Base-by-base conservation (phyloP, 1,140 invertebrate species). In the Danaus melanippus region DNA sequence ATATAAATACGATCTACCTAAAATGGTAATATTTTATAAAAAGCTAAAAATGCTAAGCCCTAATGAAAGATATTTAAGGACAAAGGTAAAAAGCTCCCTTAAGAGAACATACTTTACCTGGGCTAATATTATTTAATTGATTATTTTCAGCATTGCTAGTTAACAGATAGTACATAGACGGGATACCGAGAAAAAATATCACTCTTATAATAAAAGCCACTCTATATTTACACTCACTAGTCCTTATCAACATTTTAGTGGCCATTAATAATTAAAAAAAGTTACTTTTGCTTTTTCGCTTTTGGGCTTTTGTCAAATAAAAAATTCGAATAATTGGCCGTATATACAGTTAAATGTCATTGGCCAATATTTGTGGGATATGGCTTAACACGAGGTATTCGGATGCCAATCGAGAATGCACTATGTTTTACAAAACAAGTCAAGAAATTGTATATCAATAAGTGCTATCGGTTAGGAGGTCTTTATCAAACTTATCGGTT, bases 171-270 rank as follows among this genome's bases (percentile, higher is more conserved):
- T 79, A 78, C 42, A 68, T 39, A 8, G 59, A 53, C 7, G 76
- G 70, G 51, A 83, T 71, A 9, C 67, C 67, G 53, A 82, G 62
- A 15, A 83, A 82, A 15, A 76, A 58, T 6, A 71, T n/a, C 67
- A 80, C 68, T 64, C 82, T 63, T 15, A 85, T 21, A 40, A 70
- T 41, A 49, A 73, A 49, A 15, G 79, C 76, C 45, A 66, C 39
- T 53, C 60, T 70, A 46, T 63, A 66, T 66, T 71, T 74, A 56
- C 69, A 69, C 74, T 62, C 58, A 68, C 63, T 80, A 78, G 79
- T 85, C 78, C 79, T 76, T 77, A 81, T 74, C 57, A 84, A 74
- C 81, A 82, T 82, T 46, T 74, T 78, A 52, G 74, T 40, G 32
- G 32, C 12, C 32, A 7, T 52, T 42, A 48, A 45, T 11, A 39